phyloP scores from a whole-genome alignment of 2,113 vertebrate genomes.

The Smithornis capensis region DNA sequence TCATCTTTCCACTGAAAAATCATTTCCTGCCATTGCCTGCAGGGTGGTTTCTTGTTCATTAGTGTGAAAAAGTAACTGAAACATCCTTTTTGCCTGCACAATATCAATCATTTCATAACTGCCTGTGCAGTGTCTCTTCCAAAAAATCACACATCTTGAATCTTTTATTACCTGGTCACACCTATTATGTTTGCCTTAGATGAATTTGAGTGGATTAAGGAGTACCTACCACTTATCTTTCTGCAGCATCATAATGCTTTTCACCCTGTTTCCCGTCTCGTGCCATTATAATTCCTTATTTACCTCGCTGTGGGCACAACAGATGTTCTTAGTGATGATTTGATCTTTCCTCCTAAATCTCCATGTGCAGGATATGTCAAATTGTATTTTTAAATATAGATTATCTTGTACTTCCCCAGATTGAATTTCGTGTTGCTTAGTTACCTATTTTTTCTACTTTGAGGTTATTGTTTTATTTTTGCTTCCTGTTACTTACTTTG shows the following conservation, averaged over 20 bases:
- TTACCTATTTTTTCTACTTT: background rate
- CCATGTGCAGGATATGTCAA: background rate
- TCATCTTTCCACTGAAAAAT: background rate
- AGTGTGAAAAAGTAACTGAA: background rate
- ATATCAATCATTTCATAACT: background rate
- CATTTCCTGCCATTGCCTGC: background rate
- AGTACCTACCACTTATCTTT: background rate
- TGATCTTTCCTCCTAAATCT: background rate
- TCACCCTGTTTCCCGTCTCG: background rate
- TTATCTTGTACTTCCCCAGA: background rate
- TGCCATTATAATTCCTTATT: background rate
- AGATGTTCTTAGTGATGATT: background rate
- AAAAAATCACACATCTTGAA: background rate
- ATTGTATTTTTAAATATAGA: background rate
- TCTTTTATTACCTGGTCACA: background rate
- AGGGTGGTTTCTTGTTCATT: background rate
- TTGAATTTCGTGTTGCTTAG: constrained; percentile 34
- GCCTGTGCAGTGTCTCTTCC: background rate
- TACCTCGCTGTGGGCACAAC: background rate
- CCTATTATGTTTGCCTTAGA: background rate
- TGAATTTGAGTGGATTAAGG: background rate
- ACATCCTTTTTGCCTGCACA: background rate
- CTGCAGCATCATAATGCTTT: background rate
- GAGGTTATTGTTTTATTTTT: background rate
- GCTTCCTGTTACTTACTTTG: background rate